phyloP scores from a whole-genome alignment of 2,888 invertebrate genomes.

The Clanis bilineata region DNA sequence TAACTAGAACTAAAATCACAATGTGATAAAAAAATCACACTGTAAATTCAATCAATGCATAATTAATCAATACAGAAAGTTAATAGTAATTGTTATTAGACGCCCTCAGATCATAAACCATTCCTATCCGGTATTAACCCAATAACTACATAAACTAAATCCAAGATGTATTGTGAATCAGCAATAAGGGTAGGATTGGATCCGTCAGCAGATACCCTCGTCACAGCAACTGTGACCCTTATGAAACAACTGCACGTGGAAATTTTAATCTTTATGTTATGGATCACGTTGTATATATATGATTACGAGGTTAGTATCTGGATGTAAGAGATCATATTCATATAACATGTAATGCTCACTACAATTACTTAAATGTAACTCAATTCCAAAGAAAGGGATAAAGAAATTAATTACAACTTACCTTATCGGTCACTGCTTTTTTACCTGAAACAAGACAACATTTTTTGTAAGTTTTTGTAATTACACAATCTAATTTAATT shows the following conservation, averaged over 20 bases:
- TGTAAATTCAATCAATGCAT: too few relatives aligned
- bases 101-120: background rate
- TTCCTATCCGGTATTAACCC: background rate
- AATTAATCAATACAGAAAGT: too few relatives aligned
- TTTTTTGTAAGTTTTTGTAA: background rate
- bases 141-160: background rate
- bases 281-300: background rate
- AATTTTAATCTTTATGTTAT: conserved; percentile 59
- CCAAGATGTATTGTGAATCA: conserved; percentile 28
- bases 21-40: too few relatives aligned
- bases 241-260: conserved; percentile 67
- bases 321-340: too few relatives aligned
- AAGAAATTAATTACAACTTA: background rate
- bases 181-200: conserved; percentile 31
- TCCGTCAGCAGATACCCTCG: conserved; percentile 63
- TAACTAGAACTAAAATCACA: too few relatives aligned
- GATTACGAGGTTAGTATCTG: background rate
- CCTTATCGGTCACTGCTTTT: background rate
- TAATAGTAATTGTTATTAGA: too few relatives aligned
- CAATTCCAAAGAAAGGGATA: too few relatives aligned
- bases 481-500: background rate
- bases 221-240: conserved; percentile 67
- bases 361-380: too few relatives aligned
- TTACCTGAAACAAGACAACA: background rate
- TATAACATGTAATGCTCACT: too few relatives aligned